Conservation (phyloP, 2,888 invertebrate genomes). For the Cheilosia urbana region DNA sequence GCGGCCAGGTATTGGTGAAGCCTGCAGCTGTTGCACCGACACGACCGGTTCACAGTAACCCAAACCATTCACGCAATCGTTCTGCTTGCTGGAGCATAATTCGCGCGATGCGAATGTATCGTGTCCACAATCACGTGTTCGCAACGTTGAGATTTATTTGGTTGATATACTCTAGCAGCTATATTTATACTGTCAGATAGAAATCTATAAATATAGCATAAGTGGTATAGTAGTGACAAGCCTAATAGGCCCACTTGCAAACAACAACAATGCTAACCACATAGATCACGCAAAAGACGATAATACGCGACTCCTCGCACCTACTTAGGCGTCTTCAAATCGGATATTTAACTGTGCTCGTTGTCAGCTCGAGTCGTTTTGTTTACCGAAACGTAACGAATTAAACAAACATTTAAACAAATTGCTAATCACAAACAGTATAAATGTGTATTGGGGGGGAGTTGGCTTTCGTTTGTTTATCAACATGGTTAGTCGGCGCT, state of each 20-base stretch:
- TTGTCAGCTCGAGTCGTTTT: conserved; percentile 36
- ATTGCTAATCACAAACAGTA: conserved; percentile 48
- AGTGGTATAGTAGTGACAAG: not conserved
- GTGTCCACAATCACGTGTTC: conserved; percentile 50
- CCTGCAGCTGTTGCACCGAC: conserved; percentile 42
- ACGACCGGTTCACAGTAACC: conserved; percentile 10
- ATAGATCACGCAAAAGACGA: conserved; percentile 17
- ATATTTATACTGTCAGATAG: not conserved
- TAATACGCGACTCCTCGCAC: conserved; percentile 50
- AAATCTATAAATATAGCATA: conserved; percentile 3
- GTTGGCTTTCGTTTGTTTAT: conserved; percentile 58
- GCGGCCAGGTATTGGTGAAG: conserved; percentile 14
- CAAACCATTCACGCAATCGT: conserved; percentile 1
- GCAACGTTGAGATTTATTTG: conserved; percentile 24
- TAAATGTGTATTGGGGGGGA: not conserved
- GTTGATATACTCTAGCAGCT: conserved; percentile 10
- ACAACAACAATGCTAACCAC: conserved; percentile 19
- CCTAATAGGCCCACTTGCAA: not conserved
- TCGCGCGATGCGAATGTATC: conserved; percentile 3
- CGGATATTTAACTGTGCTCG: conserved; percentile 11
- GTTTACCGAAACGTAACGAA: conserved; percentile 39
- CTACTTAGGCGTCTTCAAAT: conserved; percentile 26
- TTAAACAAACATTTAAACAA: conserved; percentile 57
- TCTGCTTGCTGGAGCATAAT: conserved; percentile 12
- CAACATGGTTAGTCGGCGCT: conserved; percentile 29